Evolutionary conservation across 2,797 vertebrate species (phyloP), one percentile per base, ranked within the genome.

Genomic region (Ambastaia sidthimunki): DNA sequence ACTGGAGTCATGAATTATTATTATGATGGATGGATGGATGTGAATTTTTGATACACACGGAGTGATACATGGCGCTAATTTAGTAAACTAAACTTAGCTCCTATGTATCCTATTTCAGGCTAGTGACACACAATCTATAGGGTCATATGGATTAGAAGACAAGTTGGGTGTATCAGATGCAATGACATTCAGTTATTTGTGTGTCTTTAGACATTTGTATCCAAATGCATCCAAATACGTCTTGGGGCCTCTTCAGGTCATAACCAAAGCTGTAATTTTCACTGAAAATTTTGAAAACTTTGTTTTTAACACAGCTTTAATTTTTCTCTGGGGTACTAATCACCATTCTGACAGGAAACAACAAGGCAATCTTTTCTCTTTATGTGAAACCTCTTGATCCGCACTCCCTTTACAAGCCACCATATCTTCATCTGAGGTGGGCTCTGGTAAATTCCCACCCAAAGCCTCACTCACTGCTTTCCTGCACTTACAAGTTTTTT

Each of bases 361-460:
- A 81, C 82, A 70, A 87, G 85, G 89, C 90, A 91, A 91, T 91
- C 90, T 89, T 90, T 92, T 90, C 92, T 90, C 88, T 80, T 88
- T 78, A 89, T 89, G 90, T 88, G 62, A 83, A 86, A 86, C 89
- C 88, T 89, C 93, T 86, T 91, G 90, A 89, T 89, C 89, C 87
- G 88, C 88, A 88, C 87, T 87, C 88, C 84, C 74, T 85, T 83
- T 90, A 91, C 90, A 90, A 89, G 90, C 90, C 50, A 83, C 92
- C 90, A 88, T 93, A 92, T 93, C 91, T 93, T 93, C 87, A 13
- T 57, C 73, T 89, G 84, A 80, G 85, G 86, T 3, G 71, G 90
- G 96, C 41, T 75, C 50, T 63, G 87, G 89, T 90, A 89, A 92
- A 92, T 91, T 90, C 91, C 91, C 92, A 91, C 90, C 86, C 84